These are phyloP conservation scores for Oxystoma pomonae DNA, from an alignment of 2,888 invertebrate genomes.

Conservation along the genomic window DNA sequence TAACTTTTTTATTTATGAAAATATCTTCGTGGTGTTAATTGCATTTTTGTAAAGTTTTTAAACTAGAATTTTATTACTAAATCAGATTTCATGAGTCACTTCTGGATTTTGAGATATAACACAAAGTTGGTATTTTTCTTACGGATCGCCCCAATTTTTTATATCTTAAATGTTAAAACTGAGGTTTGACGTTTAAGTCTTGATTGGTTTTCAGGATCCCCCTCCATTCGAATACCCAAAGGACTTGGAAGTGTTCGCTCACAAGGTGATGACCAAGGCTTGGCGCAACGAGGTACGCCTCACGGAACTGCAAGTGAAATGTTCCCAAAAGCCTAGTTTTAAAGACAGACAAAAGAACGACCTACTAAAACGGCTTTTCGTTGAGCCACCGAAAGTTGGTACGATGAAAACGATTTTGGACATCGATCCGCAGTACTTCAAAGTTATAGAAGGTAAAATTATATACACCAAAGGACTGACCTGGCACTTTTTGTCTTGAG, in stretches of 20 bases:
- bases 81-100: no score
- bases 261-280: slow-evolving; percentile 45
- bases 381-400: slow-evolving; percentile 50
- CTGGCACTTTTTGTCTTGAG: no score
- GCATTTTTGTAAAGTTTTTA: no score
- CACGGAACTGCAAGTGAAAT: slow-evolving; percentile 38
- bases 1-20: no score
- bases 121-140: no score
- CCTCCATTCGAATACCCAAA: slow-evolving; percentile 48
- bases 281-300: slow-evolving; percentile 38
- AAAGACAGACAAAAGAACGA: slow-evolving; percentile 46
- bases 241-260: slow-evolving; percentile 46
- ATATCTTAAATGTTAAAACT: no score
- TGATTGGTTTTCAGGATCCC: slow-evolving; percentile 38
- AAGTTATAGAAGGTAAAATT: slow-evolving; percentile 53
- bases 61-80: no score
- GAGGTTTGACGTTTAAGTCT: no score
- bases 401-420: slow-evolving; percentile 58
- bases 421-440: slow-evolving; percentile 63
- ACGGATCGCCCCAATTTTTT: no score
- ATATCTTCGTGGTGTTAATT: no score
- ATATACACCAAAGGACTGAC: no score
- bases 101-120: no score
- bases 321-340: slow-evolving; percentile 40
- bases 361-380: slow-evolving; percentile 55